Evolutionary conservation across 37 sponge, comb jelly and placozoan genomes (phyloP).

Genomic region (Halisarca cf. caerulea): DNA sequence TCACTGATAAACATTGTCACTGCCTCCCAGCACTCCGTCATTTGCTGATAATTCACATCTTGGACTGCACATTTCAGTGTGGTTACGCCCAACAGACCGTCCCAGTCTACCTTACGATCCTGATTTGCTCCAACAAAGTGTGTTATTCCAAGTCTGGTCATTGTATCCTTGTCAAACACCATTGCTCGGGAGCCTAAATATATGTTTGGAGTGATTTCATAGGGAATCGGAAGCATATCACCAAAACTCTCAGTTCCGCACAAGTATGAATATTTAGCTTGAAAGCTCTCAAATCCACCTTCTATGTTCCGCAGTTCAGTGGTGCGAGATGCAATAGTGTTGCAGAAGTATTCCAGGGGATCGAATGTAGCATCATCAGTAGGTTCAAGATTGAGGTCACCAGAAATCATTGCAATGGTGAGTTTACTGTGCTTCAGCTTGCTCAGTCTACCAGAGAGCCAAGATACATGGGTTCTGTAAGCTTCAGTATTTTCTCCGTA

Average conservation of each 20-base stretch:
- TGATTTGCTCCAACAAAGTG: slow-evolving; percentile 53
- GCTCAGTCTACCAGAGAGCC: slow-evolving; percentile 48
- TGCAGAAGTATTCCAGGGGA: slow-evolving; percentile 60
- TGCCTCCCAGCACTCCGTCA: slow-evolving; percentile 60
- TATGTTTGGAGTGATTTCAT: slow-evolving; percentile 47
- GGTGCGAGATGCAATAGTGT: slow-evolving; percentile 48
- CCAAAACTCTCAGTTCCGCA: slow-evolving; percentile 44
- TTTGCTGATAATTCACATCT: slow-evolving; percentile 39
- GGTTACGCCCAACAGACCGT: slow-evolving; percentile 28
- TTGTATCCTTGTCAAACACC: background rate
- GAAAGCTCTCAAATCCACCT: slow-evolving; percentile 58
- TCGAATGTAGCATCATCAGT: slow-evolving; percentile 29
- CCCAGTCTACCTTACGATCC: slow-evolving; percentile 46
- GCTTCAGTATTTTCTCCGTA: slow-evolving; percentile 52
- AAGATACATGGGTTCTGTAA: slow-evolving; percentile 28
- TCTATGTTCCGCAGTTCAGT: slow-evolving; percentile 66
- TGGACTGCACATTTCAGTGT: slow-evolving; percentile 46
- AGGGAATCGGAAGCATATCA: slow-evolving; percentile 65
- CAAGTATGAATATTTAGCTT: slow-evolving; percentile 47
- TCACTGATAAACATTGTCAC: slow-evolving; percentile 38
- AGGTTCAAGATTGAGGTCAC: background rate
- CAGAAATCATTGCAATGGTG: slow-evolving; percentile 11
- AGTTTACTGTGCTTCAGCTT: slow-evolving; percentile 32
- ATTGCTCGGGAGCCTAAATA: slow-evolving; percentile 64
- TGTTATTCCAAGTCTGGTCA: slow-evolving; percentile 51